A percentile compares a stretch with the other conserved stretches of the same genome.
Conservation (phyloP, 30 jellyfish, hydroid and myxozoan genomes). For the Haliclystus octoradiatus region DNA sequence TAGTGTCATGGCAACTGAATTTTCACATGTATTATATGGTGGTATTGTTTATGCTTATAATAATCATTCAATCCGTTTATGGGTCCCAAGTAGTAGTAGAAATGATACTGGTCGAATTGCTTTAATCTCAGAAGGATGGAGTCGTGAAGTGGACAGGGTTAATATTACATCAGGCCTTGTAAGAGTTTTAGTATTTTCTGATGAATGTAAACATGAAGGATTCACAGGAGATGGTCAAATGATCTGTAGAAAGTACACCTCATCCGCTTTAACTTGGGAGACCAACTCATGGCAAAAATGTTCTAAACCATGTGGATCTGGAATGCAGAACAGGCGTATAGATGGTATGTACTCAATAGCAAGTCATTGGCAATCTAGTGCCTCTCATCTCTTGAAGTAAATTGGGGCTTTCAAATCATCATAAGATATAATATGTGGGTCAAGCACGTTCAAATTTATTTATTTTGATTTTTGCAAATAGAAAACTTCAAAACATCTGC, state of each 20-base stretch:
- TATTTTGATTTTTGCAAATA: no score
- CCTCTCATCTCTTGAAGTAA: no score
- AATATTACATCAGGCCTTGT: slow-evolving; percentile 10
- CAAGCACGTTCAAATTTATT: no score
- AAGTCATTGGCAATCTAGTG: no score
- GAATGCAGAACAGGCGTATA: slow-evolving; percentile 30
- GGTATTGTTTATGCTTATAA: slow-evolving; percentile 83
- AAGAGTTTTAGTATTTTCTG: slow-evolving; percentile 59
- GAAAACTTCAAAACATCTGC: no score
- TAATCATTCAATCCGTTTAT: slow-evolving; percentile 41
- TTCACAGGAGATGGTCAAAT: slow-evolving; percentile 81
- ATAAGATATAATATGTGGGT: no score
- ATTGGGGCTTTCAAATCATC: no score
- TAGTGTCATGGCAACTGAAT: slow-evolving; percentile 60
- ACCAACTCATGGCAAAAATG: slow-evolving; percentile 69
- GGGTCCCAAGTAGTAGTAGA: slow-evolving; percentile 86
- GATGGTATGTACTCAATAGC: slow-evolving; percentile 19
- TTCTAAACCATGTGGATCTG: slow-evolving; percentile 64
- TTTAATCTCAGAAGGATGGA: slow-evolving; percentile 80
- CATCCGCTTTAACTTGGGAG: slow-evolving; percentile 46
- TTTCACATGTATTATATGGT: slow-evolving; percentile 43
- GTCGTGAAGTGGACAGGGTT: slow-evolving; percentile 23
- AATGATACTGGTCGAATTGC: slow-evolving; percentile 40
- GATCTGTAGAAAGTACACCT: slow-evolving; percentile 47
- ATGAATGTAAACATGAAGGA: slow-evolving; percentile 25